A percentile compares a stretch with the other conserved stretches of the same genome.
These are phyloP conservation scores for Vulpes vulpes DNA, from an alignment of 2,113 vertebrate genomes.

Conservation along the genomic window DNA sequence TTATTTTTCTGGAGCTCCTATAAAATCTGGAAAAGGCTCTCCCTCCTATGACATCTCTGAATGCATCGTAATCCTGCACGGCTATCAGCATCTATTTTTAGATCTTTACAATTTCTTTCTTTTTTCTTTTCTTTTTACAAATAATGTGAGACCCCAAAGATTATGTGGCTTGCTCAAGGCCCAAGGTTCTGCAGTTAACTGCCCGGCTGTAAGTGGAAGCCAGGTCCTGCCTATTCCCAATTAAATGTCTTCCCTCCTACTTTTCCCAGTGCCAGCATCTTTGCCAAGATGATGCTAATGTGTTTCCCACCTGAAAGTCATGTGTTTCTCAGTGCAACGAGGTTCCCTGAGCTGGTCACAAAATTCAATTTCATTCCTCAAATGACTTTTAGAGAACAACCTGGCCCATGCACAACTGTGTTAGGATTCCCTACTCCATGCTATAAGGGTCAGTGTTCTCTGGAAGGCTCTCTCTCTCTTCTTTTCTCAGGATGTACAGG, in stretches of 20 bases:
- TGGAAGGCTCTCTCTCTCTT: not conserved
- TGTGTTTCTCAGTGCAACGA: not conserved
- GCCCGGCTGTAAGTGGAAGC: not conserved
- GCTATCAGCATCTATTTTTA: not conserved
- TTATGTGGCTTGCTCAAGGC: no score
- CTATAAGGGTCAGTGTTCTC: not conserved
- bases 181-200: no score
- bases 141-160: not conserved
- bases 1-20: not conserved
- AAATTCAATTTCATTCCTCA: not conserved
- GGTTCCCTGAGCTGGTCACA: not conserved
- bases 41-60: not conserved
- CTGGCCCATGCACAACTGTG: not conserved
- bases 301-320: not conserved
- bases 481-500: not conserved
- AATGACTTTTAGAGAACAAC: not conserved
- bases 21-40: not conserved
- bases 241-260: not conserved
- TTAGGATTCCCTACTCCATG: no score
- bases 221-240: not conserved
- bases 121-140: not conserved
- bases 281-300: not conserved
- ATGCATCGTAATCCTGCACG: not conserved
- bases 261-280: not conserved
- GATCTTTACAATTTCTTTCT: not conserved